phyloP scores from a whole-genome alignment of 2,888 invertebrate genomes.

The Monopis laevigella region DNA sequence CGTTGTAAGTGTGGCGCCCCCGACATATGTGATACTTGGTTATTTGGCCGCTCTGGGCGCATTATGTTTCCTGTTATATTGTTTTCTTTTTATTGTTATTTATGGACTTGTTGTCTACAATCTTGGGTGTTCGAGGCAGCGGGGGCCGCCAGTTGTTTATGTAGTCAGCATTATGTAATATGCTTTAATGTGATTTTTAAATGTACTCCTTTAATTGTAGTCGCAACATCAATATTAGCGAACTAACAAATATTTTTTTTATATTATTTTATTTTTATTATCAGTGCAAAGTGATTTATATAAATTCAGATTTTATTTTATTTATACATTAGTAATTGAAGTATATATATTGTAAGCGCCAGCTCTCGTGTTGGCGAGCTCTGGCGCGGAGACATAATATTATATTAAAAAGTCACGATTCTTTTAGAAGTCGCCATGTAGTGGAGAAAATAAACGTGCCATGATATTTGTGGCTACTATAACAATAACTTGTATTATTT shows the following conservation, averaged over 20 bases:
- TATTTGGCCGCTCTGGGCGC: neutral
- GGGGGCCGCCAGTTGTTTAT: conserved; percentile 59
- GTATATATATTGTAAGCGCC: conserved; percentile 56
- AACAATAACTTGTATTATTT: no score
- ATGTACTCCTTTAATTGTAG: conserved; percentile 65
- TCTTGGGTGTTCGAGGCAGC: neutral
- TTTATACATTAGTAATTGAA: conserved; percentile 30
- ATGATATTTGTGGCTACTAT: conserved; percentile 64
- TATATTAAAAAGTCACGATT: conserved; percentile 66
- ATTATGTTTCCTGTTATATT: conserved; percentile 3
- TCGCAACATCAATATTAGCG: conserved; percentile 60
- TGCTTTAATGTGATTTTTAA: conserved; percentile 70
- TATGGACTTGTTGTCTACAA: neutral
- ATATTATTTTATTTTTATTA: conserved; percentile 33
- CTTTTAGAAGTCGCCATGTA: conserved; percentile 69
- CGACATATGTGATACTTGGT: neutral
- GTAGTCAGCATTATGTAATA: conserved; percentile 69
- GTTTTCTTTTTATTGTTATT: conserved; percentile 10
- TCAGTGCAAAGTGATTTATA: conserved; percentile 63
- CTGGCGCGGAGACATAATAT: conserved; percentile 46
- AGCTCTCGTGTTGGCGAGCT: conserved; percentile 54
- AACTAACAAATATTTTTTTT: conserved; percentile 43
- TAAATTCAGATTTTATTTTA: conserved; percentile 66
- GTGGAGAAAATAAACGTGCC: conserved; percentile 70
- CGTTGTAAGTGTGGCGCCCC: conserved; percentile 2